Conservation (phyloP, 2,888 invertebrate genomes). For the Nesidiocoris tenuis region DNA sequence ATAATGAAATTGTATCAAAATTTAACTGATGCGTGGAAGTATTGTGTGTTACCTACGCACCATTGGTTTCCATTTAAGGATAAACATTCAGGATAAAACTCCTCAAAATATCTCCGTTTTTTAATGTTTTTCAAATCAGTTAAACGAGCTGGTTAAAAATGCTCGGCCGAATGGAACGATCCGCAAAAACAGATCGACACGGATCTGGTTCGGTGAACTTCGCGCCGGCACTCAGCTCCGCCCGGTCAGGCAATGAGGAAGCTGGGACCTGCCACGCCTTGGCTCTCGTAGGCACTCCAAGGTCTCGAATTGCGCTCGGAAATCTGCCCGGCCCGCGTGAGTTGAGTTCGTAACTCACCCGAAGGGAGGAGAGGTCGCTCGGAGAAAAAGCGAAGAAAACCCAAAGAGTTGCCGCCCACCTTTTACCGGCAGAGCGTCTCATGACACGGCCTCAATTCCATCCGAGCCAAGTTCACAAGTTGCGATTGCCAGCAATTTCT, state of each 20-base stretch:
- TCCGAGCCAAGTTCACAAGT: neutral
- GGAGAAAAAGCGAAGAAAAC: constrained; percentile 15
- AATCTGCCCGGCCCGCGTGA: neutral
- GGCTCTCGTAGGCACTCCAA: neutral
- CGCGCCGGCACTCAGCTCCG: neutral
- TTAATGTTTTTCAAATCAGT: too few species aligned
- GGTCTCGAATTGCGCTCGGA: constrained; percentile 2
- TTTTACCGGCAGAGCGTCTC: neutral
- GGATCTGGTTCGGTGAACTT: constrained; percentile 43
- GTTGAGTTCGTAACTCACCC: constrained; percentile 29
- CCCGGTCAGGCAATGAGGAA: constrained; percentile 41
- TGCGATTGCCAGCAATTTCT: too few species aligned
- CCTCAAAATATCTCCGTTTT: too few species aligned
- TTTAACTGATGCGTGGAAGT: too few species aligned
- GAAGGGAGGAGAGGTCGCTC: neutral
- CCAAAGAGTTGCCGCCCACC: neutral
- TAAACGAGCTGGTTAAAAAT: too few species aligned
- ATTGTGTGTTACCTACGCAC: too few species aligned
- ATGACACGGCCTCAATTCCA: neutral
- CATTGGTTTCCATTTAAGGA: too few species aligned
- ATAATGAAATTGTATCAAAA: too few species aligned
- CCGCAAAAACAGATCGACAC: neutral
- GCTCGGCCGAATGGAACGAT: too few species aligned
- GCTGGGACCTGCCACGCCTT: constrained; percentile 23
- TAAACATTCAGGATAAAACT: too few species aligned